A percentile compares a stretch with the other conserved stretches of the same genome.
These are phyloP conservation scores for Ramphastos sulfuratus DNA, from an alignment of 2,113 vertebrate genomes.

Conservation along the genomic window DNA sequence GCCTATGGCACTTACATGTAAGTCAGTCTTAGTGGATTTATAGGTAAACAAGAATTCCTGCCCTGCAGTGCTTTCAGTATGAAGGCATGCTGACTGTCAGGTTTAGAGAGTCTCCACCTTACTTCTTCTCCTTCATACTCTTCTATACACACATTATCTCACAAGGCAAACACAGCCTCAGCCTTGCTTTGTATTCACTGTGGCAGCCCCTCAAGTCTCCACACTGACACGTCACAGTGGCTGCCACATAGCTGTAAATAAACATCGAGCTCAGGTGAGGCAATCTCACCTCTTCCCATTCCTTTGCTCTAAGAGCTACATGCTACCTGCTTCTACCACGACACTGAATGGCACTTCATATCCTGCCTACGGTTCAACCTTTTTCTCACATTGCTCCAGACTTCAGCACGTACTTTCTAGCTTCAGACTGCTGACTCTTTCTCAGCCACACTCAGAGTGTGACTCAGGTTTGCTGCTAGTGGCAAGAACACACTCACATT, in stretches of 20 bases:
- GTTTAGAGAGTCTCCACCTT: not conserved
- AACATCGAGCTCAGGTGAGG: not conserved
- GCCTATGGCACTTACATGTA: not conserved
- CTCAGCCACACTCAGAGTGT: not conserved
- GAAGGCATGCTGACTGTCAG: not conserved
- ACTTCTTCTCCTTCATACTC: not conserved
- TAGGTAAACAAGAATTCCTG: not conserved
- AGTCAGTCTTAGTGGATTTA: not conserved
- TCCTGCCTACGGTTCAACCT: not conserved
- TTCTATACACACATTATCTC: not conserved
- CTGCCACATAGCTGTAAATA: accelerated
- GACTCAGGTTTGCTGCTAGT: not conserved
- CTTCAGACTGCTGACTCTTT: not conserved
- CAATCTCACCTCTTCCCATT: not conserved
- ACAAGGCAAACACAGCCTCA: not conserved
- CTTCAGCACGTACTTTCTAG: not conserved
- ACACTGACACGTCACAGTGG: accelerated
- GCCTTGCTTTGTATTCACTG: too few species aligned
- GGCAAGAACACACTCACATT: not conserved
- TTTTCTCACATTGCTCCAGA: not conserved
- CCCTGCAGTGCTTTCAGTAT: not conserved
- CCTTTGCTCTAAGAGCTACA: accelerated
- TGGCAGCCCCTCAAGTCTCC: not conserved
- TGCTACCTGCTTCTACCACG: accelerated
- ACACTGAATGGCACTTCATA: not conserved